Conservation (phyloP, 2,113 vertebrate species). For the Coracopsis vasa region DNA sequence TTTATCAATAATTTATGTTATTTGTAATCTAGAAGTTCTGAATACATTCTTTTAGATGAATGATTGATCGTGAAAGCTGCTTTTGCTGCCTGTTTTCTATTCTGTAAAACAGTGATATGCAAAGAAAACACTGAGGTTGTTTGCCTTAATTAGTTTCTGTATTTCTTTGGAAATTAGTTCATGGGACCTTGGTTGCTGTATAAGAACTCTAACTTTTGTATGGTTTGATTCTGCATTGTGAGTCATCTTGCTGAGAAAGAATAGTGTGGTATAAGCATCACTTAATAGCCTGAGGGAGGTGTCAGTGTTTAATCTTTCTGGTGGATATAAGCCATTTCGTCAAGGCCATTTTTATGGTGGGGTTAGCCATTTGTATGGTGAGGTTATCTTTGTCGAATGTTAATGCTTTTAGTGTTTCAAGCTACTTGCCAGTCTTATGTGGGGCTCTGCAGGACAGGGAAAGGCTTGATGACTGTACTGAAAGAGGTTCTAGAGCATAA, state of each 20-base stretch:
- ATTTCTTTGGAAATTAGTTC: background rate
- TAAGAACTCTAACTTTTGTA: background rate
- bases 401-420: background rate
- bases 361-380: background rate
- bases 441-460: background rate
- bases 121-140: background rate
- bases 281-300: background rate
- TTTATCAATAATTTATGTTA: background rate
- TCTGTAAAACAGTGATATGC: background rate
- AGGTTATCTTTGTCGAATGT: background rate
- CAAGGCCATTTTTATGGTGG: background rate
- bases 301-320: background rate
- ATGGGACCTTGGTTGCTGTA: background rate
- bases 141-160: background rate
- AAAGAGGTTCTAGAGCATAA: background rate
- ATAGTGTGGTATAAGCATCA: background rate
- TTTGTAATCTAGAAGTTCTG: background rate
- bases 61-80: background rate
- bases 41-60: background rate
- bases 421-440: background rate
- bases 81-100: background rate
- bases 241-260: background rate
- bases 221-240: background rate
- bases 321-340: background rate
- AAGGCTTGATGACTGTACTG: background rate